Evolutionary conservation across 2,888 invertebrate genomes (phyloP), one percentile per base, ranked within the genome.

Genomic region (Drosophila suboccidentalis): DNA sequence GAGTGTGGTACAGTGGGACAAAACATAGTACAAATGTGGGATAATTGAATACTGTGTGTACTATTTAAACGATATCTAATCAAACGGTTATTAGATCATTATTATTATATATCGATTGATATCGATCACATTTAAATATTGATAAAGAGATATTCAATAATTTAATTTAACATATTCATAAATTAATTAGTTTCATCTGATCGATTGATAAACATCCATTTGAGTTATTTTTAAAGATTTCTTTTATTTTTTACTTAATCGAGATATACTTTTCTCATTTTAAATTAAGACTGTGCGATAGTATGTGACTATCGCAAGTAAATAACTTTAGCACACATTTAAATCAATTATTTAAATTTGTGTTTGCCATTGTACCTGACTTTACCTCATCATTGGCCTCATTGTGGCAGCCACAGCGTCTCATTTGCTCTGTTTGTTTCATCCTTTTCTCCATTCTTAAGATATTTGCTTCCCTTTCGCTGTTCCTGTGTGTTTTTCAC

Each of bases 341-440:
- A 29, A 29, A 29, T 29, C 29, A 29, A 4, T 13, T 13, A 13
- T 36, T 36, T 36, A 13, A 36, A 36, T 43, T 11, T 10, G 9
- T 9, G 9, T n/a, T 22, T 11, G 13, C 79, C 75, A 76, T 32
- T 55, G 78, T 74, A 44, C 32, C 44, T 36, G 64, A 67, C 63
- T 71, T 74, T 80, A 58, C 51, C 64, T 68, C 80, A 80, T 86
- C 80, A 83, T 88, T 86, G 83, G 80, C 80, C 78, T 75, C 86
- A 80, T 85, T 85, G 82, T 80, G 82, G 71, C 63, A 55, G 80
- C 65, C 59, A 62, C 70, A 71, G 38, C 69, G 59, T 69, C 72
- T 71, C 80, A 82, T 87, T 82, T 86, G 87, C 82, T 89, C 65
- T 59, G 39, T 59, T 64, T 26, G 43, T 46, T 22, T 57, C 39